phyloP scores from a whole-genome alignment of 2,797 vertebrate species.

The Myotis planiceps region DNA sequence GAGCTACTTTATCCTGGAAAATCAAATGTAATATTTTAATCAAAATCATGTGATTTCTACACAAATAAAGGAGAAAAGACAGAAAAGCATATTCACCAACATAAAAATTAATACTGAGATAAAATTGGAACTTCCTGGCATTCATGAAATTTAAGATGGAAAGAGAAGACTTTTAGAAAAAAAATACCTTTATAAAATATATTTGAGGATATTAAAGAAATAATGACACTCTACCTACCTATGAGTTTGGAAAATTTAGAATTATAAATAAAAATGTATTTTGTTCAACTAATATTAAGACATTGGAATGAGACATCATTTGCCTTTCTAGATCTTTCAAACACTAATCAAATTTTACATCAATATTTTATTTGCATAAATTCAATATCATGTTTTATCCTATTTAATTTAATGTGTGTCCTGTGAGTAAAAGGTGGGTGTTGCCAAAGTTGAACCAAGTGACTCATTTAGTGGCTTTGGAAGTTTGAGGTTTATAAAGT shows the following conservation, averaged over 20 bases:
- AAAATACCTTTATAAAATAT: conserved; percentile 49
- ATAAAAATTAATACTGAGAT: conserved; percentile 84
- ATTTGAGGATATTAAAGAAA: conserved; percentile 80
- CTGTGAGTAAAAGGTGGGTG: neutral
- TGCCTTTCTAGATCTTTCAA: conserved; percentile 1
- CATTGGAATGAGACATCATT: neutral
- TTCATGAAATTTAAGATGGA: conserved; percentile 71
- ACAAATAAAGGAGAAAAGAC: conserved; percentile 86
- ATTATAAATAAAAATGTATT: conserved; percentile 28
- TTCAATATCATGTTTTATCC: neutral
- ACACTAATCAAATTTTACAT: conserved; percentile 8
- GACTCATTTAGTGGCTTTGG: neutral
- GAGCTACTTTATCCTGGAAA: conserved; percentile 83
- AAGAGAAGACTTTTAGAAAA: conserved; percentile 71
- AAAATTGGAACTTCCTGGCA: conserved; percentile 82
- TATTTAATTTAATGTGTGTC: neutral
- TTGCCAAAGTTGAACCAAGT: neutral
- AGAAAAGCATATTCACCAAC: conserved; percentile 86
- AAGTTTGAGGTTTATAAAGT: neutral
- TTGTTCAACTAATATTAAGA: conserved; percentile 23
- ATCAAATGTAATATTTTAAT: conserved; percentile 87
- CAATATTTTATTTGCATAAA: conserved; percentile 12
- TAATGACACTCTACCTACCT: conserved; percentile 73
- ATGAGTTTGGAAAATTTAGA: neutral
- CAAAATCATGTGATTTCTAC: conserved; percentile 84